phyloP scores from a whole-genome alignment of 2,888 invertebrate species.

The Seira ritae region DNA sequence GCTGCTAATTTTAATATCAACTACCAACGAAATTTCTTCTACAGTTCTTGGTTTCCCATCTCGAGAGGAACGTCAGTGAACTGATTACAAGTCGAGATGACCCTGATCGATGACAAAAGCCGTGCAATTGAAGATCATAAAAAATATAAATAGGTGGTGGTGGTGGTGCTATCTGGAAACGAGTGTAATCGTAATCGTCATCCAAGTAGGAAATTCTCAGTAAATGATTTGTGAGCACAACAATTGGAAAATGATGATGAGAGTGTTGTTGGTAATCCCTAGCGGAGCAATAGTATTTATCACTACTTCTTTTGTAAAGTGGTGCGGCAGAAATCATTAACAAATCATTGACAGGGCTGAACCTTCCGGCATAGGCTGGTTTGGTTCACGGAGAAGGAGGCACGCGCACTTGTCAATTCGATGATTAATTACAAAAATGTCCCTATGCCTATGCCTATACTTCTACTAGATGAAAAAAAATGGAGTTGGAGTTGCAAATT shows the following conservation, averaged over 20 bases:
- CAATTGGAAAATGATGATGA: slow-evolving; percentile 45
- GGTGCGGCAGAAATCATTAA: slow-evolving; percentile 6
- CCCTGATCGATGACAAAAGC: slow-evolving; percentile 55
- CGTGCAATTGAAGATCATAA: slow-evolving; percentile 31
- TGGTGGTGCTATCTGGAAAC: neutral
- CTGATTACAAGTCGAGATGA: slow-evolving; percentile 41
- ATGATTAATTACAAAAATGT: slow-evolving; percentile 46
- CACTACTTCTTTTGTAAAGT: neutral
- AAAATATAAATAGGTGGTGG: slow-evolving; percentile 24
- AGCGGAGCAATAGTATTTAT: neutral
- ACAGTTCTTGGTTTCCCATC: neutral
- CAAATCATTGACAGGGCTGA: slow-evolving; percentile 44
- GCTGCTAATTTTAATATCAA: slow-evolving; percentile 50
- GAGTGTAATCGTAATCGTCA: neutral
- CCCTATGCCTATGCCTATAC: neutral
- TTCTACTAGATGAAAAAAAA: neutral
- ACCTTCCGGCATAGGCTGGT: slow-evolving; percentile 55
- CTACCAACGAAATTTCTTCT: slow-evolving; percentile 46
- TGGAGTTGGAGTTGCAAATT: neutral
- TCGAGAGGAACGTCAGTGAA: slow-evolving; percentile 32
- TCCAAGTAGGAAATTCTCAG: neutral
- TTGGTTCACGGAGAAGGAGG: neutral
- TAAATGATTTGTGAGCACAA: neutral
- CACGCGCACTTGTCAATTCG: slow-evolving; percentile 10
- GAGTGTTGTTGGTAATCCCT: neutral